A percentile compares a stretch with the other conserved stretches of the same genome.
Conservation (phyloP, 2,888 invertebrate genomes). For the Cheilosia vernalis region DNA sequence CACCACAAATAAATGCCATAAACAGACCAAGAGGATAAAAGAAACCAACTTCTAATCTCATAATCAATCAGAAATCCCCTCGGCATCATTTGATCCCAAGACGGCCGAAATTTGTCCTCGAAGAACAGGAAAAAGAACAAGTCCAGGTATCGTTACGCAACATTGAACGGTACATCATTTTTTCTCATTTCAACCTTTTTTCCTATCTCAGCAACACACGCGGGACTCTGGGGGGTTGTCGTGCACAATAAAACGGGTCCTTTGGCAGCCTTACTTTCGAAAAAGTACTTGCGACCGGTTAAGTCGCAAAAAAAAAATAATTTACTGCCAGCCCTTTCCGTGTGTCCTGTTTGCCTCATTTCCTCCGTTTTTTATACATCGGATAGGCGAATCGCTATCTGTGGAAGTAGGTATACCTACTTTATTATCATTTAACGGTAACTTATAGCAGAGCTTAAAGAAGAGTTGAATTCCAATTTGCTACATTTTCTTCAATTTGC, state of each 20-base stretch:
- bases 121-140: background rate
- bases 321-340: conserved; percentile 35
- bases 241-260: conserved; percentile 9
- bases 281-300: conserved; percentile 40
- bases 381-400: conserved; percentile 15
- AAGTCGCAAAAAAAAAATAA: conserved; percentile 51
- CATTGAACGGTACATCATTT: conserved; percentile 30
- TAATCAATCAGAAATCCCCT: conserved; percentile 67
- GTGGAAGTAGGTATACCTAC: conserved; percentile 35
- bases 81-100: conserved; percentile 26
- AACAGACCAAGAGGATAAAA: conserved; percentile 15
- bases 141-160: conserved; percentile 41
- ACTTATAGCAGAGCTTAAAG: conserved; percentile 31
- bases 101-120: conserved; percentile 5
- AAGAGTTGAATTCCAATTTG: background rate
- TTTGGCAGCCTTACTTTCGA: background rate
- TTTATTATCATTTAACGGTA: conserved; percentile 45
- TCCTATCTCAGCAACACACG: conserved; percentile 4
- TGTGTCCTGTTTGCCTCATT: conserved; percentile 6
- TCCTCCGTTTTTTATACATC: conserved; percentile 2
- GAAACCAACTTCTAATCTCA: conserved; percentile 31
- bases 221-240: background rate
- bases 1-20: conserved; percentile 36
- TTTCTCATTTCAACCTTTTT: conserved; percentile 15
- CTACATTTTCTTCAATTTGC: conserved; percentile 3